Evolutionary conservation across 1,140 invertebrate species (phyloP).

Genomic region (Lucilia sericata): DNA sequence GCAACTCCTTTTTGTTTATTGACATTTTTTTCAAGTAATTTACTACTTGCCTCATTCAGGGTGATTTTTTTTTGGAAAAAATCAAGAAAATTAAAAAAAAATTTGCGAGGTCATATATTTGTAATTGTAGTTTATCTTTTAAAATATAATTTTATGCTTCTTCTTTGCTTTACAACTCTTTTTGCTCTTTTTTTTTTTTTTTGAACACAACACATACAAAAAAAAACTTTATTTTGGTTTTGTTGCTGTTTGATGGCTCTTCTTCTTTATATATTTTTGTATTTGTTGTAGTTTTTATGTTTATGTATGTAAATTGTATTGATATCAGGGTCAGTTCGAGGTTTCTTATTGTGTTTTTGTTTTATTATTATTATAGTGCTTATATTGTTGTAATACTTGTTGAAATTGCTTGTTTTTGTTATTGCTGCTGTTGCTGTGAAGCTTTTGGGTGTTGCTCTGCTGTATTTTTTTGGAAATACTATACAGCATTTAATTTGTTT

Average conservation of each 20-base stretch:
- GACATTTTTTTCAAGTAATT: no score
- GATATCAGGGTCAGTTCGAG: slow-evolving; percentile 61
- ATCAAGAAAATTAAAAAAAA: slow-evolving; percentile 6
- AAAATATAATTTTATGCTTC: background rate
- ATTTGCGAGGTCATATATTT: slow-evolving; percentile 8
- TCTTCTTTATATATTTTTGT: background rate
- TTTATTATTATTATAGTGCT: no score
- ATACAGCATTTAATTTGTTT: background rate
- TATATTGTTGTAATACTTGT: slow-evolving; percentile 41
- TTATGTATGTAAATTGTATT: slow-evolving; percentile 34
- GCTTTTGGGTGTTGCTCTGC: slow-evolving; percentile 38
- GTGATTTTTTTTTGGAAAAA: background rate
- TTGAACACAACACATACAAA: background rate
- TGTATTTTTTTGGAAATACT: background rate
- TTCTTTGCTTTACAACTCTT: background rate
- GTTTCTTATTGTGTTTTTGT: slow-evolving; percentile 46
- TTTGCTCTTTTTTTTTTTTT: no score
- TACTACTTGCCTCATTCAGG: background rate
- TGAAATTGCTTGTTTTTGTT: slow-evolving; percentile 1
- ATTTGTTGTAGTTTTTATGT: slow-evolving; percentile 33
- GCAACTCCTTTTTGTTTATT: no score
- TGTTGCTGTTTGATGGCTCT: slow-evolving; percentile 2
- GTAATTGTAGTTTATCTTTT: background rate
- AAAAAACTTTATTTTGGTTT: background rate
- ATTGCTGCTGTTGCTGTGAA: background rate